Percentiles rank a stretch among this genome's conserved stretches.
Evolutionary conservation across 2,888 invertebrate genomes (phyloP).

Genomic region (Hydraecia micacea): DNA sequence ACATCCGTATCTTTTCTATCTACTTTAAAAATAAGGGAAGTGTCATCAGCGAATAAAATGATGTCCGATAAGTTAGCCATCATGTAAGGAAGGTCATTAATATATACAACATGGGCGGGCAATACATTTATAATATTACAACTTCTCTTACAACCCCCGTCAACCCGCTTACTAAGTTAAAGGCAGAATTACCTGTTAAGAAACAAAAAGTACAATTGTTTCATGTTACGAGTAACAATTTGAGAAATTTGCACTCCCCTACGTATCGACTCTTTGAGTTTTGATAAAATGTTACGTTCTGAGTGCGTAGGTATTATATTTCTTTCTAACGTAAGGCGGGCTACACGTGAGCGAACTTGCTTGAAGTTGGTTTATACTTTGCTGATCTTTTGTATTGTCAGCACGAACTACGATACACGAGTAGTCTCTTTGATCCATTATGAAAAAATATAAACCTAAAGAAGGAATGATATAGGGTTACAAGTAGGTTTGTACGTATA

Average conservation of each 20-base stretch:
- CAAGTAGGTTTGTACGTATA: background rate
- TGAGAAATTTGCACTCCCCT: conserved; percentile 37
- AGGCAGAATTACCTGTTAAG: conserved; percentile 22
- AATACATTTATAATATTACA: conserved; percentile 35
- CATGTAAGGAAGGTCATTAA: too few relatives aligned
- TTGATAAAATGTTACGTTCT: conserved; percentile 38
- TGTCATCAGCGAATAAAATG: too few relatives aligned
- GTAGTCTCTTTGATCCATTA: background rate
- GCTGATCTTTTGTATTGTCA: background rate
- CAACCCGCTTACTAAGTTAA: conserved; percentile 35
- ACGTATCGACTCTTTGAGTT: conserved; percentile 47
- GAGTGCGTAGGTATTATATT: conserved; percentile 19
- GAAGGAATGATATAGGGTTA: background rate
- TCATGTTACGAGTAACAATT: conserved; percentile 47
- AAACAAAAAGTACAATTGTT: conserved; percentile 55
- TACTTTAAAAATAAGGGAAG: too few relatives aligned
- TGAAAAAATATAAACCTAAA: background rate
- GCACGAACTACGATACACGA: background rate
- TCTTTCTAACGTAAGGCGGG: conserved; percentile 23
- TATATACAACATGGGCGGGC: conserved; percentile 15
- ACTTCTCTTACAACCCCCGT: conserved; percentile 30
- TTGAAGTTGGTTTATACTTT: background rate
- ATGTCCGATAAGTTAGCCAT: too few relatives aligned
- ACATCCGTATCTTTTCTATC: too few relatives aligned
- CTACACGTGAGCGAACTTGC: background rate